Evolutionary conservation across 1,140 invertebrate species (phyloP).

Genomic region (Pseudomyrmex gracilis): DNA sequence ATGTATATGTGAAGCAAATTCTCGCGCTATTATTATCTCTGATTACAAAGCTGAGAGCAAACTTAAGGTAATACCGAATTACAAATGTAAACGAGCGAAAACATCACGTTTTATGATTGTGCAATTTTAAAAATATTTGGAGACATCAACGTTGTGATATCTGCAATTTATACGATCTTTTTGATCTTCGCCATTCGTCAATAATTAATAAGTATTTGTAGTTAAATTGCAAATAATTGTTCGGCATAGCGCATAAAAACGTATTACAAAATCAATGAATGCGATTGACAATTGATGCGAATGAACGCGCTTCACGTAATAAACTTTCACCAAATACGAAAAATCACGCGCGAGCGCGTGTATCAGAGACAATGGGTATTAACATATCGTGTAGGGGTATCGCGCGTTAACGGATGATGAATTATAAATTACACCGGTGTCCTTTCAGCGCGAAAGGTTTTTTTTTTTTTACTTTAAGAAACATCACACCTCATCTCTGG

Average conservation of each 20-base stretch:
- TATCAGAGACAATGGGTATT: constrained; percentile 34
- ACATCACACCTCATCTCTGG: no score
- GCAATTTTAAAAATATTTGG: not conserved
- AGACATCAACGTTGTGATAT: no score
- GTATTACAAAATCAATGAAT: constrained; percentile 1
- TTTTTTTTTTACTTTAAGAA: constrained; percentile 9
- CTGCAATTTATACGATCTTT: no score
- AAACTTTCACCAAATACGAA: constrained; percentile 47
- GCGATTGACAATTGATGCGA: constrained; percentile 11
- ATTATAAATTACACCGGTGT: constrained; percentile 25
- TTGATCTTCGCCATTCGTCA: not conserved
- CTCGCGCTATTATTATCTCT: not conserved
- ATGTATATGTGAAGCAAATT: not conserved
- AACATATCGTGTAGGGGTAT: constrained; percentile 19
- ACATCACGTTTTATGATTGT: not conserved
- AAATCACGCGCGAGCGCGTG: not conserved
- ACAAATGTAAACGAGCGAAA: not conserved
- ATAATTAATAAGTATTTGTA: not conserved
- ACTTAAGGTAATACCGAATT: constrained; percentile 7
- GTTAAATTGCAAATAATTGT: no score
- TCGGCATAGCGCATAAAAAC: not conserved
- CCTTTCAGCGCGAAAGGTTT: not conserved
- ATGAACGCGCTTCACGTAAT: not conserved
- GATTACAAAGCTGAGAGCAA: not conserved
- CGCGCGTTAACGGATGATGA: not conserved